These are phyloP conservation scores for Calephelis perditalis DNA, from an alignment of 2,888 invertebrate species.

Conservation along the genomic window DNA sequence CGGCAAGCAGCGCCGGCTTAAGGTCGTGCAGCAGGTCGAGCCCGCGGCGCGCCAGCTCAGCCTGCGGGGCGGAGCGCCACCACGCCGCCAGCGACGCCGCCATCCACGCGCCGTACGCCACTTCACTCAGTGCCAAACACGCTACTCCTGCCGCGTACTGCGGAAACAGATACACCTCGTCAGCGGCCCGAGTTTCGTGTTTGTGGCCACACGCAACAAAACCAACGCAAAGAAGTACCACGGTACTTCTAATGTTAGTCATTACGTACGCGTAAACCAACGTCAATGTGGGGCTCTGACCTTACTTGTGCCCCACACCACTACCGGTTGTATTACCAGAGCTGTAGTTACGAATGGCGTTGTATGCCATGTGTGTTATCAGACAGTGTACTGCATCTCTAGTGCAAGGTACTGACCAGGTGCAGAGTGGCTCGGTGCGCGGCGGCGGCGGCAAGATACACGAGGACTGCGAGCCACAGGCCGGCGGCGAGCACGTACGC, in stretches of 20 bases:
- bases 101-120: constrained; percentile 71
- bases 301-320: too few species aligned
- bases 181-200: background rate
- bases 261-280: too few species aligned
- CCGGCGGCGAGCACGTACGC: constrained; percentile 65
- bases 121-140: constrained; percentile 58
- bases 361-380: too few species aligned
- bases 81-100: constrained; percentile 60
- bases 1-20: constrained; percentile 66
- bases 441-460: constrained; percentile 55
- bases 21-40: constrained; percentile 66
- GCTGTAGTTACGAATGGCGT: too few species aligned
- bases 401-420: background rate
- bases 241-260: too few species aligned
- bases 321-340: too few species aligned
- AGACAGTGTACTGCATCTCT: background rate
- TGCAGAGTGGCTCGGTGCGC: constrained; percentile 21
- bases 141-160: constrained; percentile 60
- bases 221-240: too few species aligned
- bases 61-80: constrained; percentile 65
- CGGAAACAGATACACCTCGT: constrained; percentile 9
- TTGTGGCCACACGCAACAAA: too few species aligned
- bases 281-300: too few species aligned
- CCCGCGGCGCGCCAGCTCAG: constrained; percentile 64
- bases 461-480: constrained; percentile 64